Conservation (phyloP, 2,113 vertebrate genomes). For the Dolichotis patagonum region DNA sequence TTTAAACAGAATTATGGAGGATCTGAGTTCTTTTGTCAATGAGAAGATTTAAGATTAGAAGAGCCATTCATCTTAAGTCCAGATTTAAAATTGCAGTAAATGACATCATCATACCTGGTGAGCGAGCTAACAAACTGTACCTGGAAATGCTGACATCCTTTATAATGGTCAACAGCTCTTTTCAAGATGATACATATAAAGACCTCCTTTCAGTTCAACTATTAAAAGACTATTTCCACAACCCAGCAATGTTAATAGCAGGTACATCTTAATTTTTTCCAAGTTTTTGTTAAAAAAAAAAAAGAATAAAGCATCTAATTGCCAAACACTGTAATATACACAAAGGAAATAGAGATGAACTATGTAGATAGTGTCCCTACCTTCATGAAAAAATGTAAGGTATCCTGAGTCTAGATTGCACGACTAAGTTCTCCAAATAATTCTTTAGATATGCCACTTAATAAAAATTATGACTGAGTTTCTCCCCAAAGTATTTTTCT, state of each 20-base stretch:
- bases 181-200: background rate
- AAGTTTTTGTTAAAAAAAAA: background rate
- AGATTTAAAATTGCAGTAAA: background rate
- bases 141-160: background rate
- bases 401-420: background rate
- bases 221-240: background rate
- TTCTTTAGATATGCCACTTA: background rate
- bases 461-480: background rate
- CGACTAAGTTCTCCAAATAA: background rate
- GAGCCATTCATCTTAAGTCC: background rate
- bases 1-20: background rate
- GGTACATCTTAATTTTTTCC: background rate
- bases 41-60: background rate
- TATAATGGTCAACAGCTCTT: background rate
- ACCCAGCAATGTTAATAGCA: background rate
- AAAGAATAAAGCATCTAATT: background rate
- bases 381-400: background rate
- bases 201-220: background rate
- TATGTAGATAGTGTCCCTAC: background rate
- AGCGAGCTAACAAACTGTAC: background rate
- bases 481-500: background rate
- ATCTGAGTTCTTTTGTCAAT: background rate
- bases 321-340: background rate
- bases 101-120: background rate
- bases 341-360: background rate